A percentile compares a stretch with the other conserved stretches of the same genome.
Conservation (phyloP, 23 tunicate species). For the Halocynthia aurantium region DNA sequence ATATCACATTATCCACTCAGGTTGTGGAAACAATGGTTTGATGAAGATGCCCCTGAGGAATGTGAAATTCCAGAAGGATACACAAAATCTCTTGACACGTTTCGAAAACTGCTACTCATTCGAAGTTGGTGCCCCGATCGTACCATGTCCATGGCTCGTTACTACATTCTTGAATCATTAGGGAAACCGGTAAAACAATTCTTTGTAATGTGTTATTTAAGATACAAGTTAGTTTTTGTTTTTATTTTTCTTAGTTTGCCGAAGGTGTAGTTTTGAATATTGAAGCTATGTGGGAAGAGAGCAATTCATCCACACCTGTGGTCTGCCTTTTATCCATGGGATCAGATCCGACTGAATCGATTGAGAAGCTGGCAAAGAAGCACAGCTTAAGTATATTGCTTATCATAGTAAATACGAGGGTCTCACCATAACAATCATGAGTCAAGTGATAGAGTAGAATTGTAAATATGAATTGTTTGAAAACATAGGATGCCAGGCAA, state of each 20-base stretch:
- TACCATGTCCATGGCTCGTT: constrained; percentile 87
- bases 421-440: too few species aligned
- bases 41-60: constrained; percentile 93
- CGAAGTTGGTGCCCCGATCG: constrained; percentile 97
- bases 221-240: background rate
- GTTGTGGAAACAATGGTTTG: constrained; percentile 94
- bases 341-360: constrained; percentile 95
- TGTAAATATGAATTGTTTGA: too few species aligned
- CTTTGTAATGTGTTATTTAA: background rate
- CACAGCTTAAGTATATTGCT: constrained; percentile 39
- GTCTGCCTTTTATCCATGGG: constrained; percentile 92
- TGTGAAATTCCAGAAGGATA: constrained; percentile 90
- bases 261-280: constrained; percentile 82
- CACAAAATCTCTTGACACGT: constrained; percentile 66
- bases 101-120: constrained; percentile 76
- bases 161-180: constrained; percentile 79
- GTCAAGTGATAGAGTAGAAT: too few species aligned
- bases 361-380: constrained; percentile 90
- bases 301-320: constrained; percentile 58
- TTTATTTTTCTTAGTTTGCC: constrained; percentile 53
- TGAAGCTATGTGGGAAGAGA: constrained; percentile 77
- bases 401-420: too few species aligned
- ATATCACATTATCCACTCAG: constrained; percentile 5
- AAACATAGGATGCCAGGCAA: constrained; percentile 64
- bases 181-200: constrained; percentile 57